A percentile compares a stretch with the other conserved stretches of the same genome.
phyloP scores from a whole-genome alignment of 2,113 vertebrate species.

The Chrysochloris asiatica region DNA sequence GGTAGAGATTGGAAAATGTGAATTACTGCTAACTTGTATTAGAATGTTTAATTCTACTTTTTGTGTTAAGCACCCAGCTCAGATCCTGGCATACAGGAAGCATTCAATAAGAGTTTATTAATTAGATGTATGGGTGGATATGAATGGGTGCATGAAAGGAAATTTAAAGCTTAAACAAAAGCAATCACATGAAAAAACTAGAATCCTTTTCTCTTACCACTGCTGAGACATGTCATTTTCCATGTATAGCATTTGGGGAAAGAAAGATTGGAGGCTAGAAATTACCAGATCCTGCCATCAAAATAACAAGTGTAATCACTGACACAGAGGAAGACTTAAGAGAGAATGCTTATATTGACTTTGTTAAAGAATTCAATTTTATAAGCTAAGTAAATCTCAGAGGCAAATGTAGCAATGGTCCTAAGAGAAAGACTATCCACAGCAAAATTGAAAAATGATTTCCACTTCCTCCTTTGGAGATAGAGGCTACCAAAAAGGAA shows the following conservation, averaged over 20 bases:
- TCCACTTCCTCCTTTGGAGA: not conserved
- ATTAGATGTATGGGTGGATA: not conserved
- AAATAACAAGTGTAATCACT: conserved; percentile 19
- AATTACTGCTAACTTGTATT: conserved; percentile 10
- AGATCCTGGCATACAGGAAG: not conserved
- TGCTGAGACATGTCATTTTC: not conserved
- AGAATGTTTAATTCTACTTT: not conserved
- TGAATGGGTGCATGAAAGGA: not conserved
- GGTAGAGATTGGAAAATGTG: conserved; percentile 40
- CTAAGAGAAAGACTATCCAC: not conserved
- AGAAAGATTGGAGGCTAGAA: not conserved
- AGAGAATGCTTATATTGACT: not conserved
- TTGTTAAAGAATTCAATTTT: not conserved
- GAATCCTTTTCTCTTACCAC: conserved; percentile 27
- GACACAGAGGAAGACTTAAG: not conserved
- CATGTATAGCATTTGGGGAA: conserved; percentile 13
- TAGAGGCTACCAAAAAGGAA: not conserved
- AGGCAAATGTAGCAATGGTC: not conserved
- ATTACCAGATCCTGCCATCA: conserved; percentile 29
- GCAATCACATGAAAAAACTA: conserved; percentile 17
- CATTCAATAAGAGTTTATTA: not conserved
- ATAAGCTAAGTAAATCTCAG: not conserved
- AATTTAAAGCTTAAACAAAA: not conserved
- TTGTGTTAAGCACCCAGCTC: not conserved
- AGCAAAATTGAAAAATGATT: conserved; percentile 42